These are phyloP conservation scores for Batillaria attramentaria DNA, from an alignment of 1,140 invertebrate species.

Conservation along the genomic window DNA sequence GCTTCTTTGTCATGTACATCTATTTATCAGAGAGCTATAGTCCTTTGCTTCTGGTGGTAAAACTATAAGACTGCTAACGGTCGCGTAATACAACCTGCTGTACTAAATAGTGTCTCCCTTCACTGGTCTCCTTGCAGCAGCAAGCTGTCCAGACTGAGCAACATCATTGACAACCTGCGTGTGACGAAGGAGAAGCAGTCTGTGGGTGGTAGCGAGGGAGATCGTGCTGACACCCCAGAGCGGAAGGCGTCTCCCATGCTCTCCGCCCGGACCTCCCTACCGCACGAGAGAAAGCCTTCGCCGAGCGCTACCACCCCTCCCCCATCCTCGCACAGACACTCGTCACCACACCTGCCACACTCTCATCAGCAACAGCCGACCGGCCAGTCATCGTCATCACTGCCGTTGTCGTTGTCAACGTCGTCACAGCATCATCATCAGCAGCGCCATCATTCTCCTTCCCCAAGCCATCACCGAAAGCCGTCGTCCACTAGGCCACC, in stretches of 20 bases:
- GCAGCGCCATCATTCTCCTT: background rate
- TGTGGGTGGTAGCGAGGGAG: slow-evolving; percentile 7
- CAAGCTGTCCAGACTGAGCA: slow-evolving; percentile 44
- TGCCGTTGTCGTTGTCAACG: slow-evolving; percentile 11
- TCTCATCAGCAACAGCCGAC: background rate
- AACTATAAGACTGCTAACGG: background rate
- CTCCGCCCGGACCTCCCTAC: background rate
- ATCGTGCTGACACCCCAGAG: slow-evolving; percentile 8
- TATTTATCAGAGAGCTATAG: too few species aligned
- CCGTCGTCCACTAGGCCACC: background rate
- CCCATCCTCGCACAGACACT: background rate
- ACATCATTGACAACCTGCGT: slow-evolving; percentile 49
- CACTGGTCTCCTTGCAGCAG: slow-evolving; percentile 7
- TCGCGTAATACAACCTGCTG: background rate
- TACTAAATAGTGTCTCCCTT: background rate
- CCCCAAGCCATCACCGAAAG: too few species aligned
- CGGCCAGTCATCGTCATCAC: background rate
- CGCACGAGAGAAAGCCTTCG: slow-evolving; percentile 15
- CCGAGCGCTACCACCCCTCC: slow-evolving; percentile 15
- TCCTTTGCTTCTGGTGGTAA: background rate
- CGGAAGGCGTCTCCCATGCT: background rate
- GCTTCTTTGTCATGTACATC: background rate
- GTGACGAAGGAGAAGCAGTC: slow-evolving; percentile 45
- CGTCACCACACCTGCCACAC: background rate
- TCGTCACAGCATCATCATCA: background rate